Evolutionary conservation across 2,888 invertebrate genomes (phyloP).

Genomic region (Dynastes hyllus): DNA sequence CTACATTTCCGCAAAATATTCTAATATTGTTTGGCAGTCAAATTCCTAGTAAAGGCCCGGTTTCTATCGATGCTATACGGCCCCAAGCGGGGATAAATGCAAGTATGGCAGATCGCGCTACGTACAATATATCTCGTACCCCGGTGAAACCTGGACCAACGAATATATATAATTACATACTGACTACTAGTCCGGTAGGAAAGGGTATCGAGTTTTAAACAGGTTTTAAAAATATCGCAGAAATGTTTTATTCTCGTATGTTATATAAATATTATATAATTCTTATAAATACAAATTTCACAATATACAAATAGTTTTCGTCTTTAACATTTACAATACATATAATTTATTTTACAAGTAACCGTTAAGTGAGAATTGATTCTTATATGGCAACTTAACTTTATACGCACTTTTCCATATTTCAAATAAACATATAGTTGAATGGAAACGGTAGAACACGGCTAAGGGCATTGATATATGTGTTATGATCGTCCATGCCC

Average conservation of each 20-base stretch:
- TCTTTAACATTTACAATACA: background rate
- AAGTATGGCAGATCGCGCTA: too few species aligned
- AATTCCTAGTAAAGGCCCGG: too few species aligned
- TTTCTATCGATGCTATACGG: too few species aligned
- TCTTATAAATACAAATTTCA: too few species aligned
- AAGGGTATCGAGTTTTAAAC: too few species aligned
- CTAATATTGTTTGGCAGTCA: too few species aligned
- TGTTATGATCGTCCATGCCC: conserved; percentile 94
- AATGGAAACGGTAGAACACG: conserved; percentile 93
- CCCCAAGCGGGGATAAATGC: too few species aligned
- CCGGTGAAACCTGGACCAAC: too few species aligned
- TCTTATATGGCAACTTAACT: conserved; percentile 70
- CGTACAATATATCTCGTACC: too few species aligned
- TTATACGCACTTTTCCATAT: conserved; percentile 95
- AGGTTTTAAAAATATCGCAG: background rate
- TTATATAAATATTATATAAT: conserved; percentile 15
- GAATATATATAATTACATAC: too few species aligned
- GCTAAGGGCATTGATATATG: conserved; percentile 92
- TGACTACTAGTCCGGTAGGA: too few species aligned
- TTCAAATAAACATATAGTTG: conserved; percentile 93
- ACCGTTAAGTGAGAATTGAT: conserved; percentile 14
- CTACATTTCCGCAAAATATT: too few species aligned
- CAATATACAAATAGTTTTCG: conserved; percentile 8
- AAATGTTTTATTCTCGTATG: background rate
- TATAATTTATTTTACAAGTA: background rate